phyloP scores from a whole-genome alignment of 23 tunicate genomes.

The Pegea sp. region DNA sequence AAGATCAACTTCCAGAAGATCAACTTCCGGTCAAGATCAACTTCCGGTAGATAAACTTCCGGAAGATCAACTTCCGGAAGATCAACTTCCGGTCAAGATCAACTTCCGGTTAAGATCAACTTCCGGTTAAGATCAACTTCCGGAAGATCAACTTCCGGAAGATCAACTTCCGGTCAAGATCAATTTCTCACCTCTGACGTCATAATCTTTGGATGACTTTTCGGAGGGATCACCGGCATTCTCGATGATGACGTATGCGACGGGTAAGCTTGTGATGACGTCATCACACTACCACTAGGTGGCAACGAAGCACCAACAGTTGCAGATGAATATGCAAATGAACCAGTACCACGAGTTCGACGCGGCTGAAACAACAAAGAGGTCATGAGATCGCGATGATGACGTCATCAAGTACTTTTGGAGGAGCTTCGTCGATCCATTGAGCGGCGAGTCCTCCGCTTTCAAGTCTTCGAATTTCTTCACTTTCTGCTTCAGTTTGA shows the following conservation, averaged over 20 bases:
- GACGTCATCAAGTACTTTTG: conserved; percentile 29
- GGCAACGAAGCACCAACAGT: no score
- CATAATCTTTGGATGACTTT: conserved; percentile 28
- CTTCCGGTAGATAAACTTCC: no score
- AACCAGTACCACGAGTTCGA: no score
- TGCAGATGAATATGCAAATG: no score
- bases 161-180: no score
- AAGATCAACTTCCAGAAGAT: no score
- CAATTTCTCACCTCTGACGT: conserved; percentile 75
- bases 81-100: not conserved
- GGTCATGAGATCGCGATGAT: not conserved
- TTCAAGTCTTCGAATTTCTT: conserved; percentile 20
- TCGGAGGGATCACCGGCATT: conserved; percentile 48
- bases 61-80: conserved; percentile 35
- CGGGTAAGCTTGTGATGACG: not conserved
- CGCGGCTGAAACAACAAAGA: no score
- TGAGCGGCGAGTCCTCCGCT: conserved; percentile 7
- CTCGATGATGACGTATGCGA: conserved; percentile 10
- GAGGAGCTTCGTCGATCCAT: conserved; percentile 21
- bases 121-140: no score
- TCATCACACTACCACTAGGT: no score
- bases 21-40: no score
- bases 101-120: no score
- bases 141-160: no score
- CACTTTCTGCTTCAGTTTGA: conserved; percentile 17